Evolutionary conservation across 2,797 vertebrate genomes (phyloP).

Genomic region (Platyrinchus mystaceus): DNA sequence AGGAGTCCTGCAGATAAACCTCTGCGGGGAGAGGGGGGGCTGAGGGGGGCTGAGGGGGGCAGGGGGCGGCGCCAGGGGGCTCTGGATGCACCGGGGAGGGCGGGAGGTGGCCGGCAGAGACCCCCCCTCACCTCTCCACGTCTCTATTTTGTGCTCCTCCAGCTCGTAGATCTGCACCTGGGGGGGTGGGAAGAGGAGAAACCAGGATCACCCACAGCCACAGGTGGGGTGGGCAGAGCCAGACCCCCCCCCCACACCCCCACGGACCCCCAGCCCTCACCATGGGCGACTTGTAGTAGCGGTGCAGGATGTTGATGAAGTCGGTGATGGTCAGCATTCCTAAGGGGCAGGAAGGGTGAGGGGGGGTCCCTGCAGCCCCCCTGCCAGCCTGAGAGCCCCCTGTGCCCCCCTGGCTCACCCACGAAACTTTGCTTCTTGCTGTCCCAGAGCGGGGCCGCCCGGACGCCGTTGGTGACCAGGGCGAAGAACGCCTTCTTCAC

Average conservation of each 20-base stretch:
- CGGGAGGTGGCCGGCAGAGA: accelerated
- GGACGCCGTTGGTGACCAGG: constrained; percentile 94
- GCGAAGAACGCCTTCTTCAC: constrained; percentile 99
- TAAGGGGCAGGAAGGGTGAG: constrained; percentile 34
- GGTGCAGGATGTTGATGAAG: constrained; percentile 98
- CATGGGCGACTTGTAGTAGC: constrained; percentile 97
- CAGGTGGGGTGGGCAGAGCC: accelerated
- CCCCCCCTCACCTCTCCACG: constrained; percentile 89
- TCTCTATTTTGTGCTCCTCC: constrained; percentile 98
- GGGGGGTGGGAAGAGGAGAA: neutral
- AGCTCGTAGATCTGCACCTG: constrained; percentile 98
- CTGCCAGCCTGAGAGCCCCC: neutral
- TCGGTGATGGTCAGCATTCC: constrained; percentile 99
- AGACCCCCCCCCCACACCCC: accelerated
- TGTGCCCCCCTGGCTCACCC: constrained; percentile 76
- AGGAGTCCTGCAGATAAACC: constrained; percentile 94
- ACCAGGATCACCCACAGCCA: accelerated
- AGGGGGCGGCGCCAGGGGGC: accelerated
- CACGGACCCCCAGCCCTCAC: constrained; percentile 74
- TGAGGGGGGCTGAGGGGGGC: neutral
- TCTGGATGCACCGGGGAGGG: accelerated
- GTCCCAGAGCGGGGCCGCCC: constrained; percentile 96
- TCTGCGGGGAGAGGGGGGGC: constrained; percentile 72
- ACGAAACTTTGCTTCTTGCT: constrained; percentile 97
- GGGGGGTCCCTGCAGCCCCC: neutral